Base-by-base conservation (phyloP, 23 tunicate genomes). In the Corella eumyota region DNA sequence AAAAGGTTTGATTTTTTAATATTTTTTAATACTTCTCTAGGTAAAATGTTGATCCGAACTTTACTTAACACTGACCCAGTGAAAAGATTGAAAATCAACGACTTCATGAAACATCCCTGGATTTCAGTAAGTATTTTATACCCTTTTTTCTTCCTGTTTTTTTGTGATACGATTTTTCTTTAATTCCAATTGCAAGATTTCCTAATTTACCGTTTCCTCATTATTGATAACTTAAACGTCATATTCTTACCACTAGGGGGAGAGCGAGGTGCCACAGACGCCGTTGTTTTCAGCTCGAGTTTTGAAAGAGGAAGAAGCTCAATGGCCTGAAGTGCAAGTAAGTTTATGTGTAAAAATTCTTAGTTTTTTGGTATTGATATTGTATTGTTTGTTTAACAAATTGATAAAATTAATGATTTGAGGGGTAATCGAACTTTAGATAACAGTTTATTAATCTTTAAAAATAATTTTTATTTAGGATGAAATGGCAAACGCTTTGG, bases 291-390 rank as follows among this genome's bases (percentile, higher is more conserved):
- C 94, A 0, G 94, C 94, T 15, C 53, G 83, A 20, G 94, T 85
- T 13, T 64, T 85, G 64, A 85, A 70, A 76, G 94, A 85, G 57
- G 94, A 85, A 57, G 78, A 85, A 56, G 83, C 75, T 22, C 94
- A 85, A 71, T 85, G 94, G 84, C 77, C 82, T 13, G 94, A 85
- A 60, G 94, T 85, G 29, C 84, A 85, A 49, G 86, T 78, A 37
- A 23, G 71, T 65, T 25, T 0, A 11, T 25, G n/a, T n/a, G n/a
- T n/a, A n/a, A n/a, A n/a, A 17, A 31, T 32, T 1, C 19, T n/a
- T n/a, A n/a, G n/a, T n/a, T n/a, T n/a, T n/a, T n/a, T n/a, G n/a
- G n/a, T n/a, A n/a, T n/a, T n/a, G n/a, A n/a, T n/a, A n/a, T n/a
- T n/a, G n/a, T n/a, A n/a, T n/a, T n/a, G n/a, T n/a, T n/a, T n/a